Evolutionary conservation across 1,140 invertebrate species (phyloP).

Genomic region (Archivesica marissinica): DNA sequence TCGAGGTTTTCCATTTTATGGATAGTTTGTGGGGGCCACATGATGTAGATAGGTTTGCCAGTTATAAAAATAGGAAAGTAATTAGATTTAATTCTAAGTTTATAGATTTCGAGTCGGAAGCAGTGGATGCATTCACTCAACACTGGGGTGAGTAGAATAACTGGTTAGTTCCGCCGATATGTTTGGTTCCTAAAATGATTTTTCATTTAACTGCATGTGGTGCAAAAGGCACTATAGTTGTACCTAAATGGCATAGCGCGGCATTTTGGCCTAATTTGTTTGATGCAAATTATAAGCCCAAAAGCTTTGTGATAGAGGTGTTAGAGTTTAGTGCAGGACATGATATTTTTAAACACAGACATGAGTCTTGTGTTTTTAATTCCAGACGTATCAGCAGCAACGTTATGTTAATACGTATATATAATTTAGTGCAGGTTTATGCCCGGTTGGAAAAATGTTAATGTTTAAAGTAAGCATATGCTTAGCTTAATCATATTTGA

Average conservation of each 20-base stretch:
- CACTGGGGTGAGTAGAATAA: neutral
- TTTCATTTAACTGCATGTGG: conserved; percentile 25
- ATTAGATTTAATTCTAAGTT: conserved; percentile 25
- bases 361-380: too few relatives aligned
- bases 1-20: neutral
- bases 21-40: neutral
- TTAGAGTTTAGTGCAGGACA: too few relatives aligned
- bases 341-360: too few relatives aligned
- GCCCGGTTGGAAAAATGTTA: too few relatives aligned
- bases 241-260: neutral
- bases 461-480: too few relatives aligned
- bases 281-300: too few relatives aligned
- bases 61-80: neutral
- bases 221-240: neutral
- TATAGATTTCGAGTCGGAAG: neutral
- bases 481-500: too few relatives aligned
- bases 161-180: conserved; percentile 21
- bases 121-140: conserved; percentile 6
- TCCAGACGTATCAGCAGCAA: too few relatives aligned
- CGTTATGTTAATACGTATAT: too few relatives aligned
- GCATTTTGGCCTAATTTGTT: conserved; percentile 29
- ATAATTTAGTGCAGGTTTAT: too few relatives aligned
- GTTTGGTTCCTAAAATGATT: neutral
- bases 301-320: too few relatives aligned
- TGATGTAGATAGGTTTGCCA: neutral